Conservation (phyloP, 2,113 vertebrate genomes). For the Hippocampus mohnikei region DNA sequence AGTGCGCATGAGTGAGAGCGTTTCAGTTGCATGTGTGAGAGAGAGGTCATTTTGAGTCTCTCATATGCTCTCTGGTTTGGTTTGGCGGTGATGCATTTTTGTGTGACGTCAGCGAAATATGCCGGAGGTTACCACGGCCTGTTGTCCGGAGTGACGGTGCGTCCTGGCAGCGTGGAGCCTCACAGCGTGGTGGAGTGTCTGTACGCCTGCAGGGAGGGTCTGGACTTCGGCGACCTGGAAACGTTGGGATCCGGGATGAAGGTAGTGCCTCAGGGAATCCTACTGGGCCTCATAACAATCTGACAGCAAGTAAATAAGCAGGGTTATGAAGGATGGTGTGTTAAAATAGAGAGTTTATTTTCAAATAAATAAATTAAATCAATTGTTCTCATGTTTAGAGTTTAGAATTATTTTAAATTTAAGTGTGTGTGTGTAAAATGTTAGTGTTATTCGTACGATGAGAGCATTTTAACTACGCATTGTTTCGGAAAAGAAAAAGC, state of each 20-base stretch:
- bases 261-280: conserved; percentile 65
- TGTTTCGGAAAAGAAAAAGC: neutral
- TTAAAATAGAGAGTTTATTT: too few relatives aligned
- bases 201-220: conserved; percentile 95
- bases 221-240: conserved; percentile 97
- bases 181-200: conserved; percentile 98
- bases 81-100: conserved; percentile 12
- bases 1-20: too few relatives aligned
- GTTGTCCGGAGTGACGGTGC: conserved; percentile 93
- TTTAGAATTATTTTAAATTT: too few relatives aligned
- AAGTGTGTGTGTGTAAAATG: too few relatives aligned
- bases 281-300: neutral
- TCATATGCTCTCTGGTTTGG: neutral
- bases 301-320: neutral
- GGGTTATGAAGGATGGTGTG: too few relatives aligned
- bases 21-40: too few relatives aligned
- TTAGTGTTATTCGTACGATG: too few relatives aligned
- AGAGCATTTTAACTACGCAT: too few relatives aligned
- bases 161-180: conserved; percentile 92
- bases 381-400: too few relatives aligned
- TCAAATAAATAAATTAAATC: too few relatives aligned
- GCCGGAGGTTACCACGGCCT: conserved; percentile 91
- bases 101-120: conserved; percentile 69
- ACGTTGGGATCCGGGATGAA: conserved; percentile 98
- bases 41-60: neutral